phyloP scores from a whole-genome alignment of 1,140 invertebrate species.

The Caenorhabditis tropicalis region DNA sequence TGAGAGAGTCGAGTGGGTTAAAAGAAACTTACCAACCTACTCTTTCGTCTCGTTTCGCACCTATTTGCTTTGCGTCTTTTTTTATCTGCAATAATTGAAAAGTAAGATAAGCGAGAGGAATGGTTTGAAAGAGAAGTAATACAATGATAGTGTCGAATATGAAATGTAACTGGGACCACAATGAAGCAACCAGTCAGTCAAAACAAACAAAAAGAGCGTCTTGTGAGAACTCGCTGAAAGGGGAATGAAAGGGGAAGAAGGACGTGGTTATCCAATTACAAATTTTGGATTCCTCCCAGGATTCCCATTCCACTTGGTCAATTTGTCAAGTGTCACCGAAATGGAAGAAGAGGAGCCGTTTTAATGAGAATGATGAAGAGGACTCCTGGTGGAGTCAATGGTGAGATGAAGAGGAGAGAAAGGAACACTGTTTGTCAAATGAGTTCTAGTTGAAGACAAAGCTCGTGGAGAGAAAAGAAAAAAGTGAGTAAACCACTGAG shows the following conservation, averaged over 20 bases:
- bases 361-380: neutral
- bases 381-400: neutral
- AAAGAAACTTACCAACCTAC: constrained; percentile 15
- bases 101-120: neutral
- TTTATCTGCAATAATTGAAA: constrained; percentile 24
- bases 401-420: too few relatives aligned
- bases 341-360: neutral
- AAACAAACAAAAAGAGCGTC: neutral
- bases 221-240: neutral
- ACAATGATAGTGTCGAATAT: neutral
- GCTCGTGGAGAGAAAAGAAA: too few relatives aligned
- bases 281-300: neutral
- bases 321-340: constrained; percentile 12
- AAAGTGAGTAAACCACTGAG: too few relatives aligned
- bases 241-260: neutral
- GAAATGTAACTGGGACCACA: neutral
- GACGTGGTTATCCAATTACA: constrained; percentile 27
- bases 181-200: neutral
- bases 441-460: too few relatives aligned
- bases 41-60: constrained; percentile 10
- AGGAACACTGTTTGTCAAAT: too few relatives aligned
- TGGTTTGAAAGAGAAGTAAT: neutral
- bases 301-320: neutral
- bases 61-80: constrained; percentile 29
- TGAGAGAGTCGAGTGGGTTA: neutral